phyloP scores from a whole-genome alignment of 2,797 vertebrate genomes.

The Danio kyathit region DNA sequence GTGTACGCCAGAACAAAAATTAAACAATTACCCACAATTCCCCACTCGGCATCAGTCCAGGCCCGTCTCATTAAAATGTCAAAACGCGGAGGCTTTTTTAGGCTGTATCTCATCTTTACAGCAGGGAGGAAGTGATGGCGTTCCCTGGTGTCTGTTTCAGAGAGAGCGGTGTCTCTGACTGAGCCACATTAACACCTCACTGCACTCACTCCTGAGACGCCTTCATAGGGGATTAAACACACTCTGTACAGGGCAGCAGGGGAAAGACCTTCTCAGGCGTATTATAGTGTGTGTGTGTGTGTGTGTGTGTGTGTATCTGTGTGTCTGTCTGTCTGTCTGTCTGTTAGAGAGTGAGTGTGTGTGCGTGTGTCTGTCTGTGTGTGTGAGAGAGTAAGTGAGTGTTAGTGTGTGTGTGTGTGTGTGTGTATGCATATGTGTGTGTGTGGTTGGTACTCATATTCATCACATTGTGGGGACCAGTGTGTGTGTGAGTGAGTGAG shows the following conservation, averaged over 20 bases:
- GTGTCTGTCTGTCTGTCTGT: too few relatives aligned
- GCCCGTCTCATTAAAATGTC: neutral
- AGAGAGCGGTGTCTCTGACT: slow-evolving; percentile 56
- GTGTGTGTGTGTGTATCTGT: too few relatives aligned
- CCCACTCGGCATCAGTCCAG: neutral
- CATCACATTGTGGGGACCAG: too few relatives aligned
- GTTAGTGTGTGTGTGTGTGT: too few relatives aligned
- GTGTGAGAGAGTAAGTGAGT: too few relatives aligned
- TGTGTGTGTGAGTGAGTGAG: too few relatives aligned
- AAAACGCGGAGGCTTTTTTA: neutral
- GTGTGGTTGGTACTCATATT: too few relatives aligned
- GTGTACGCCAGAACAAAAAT: neutral
- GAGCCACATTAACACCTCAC: slow-evolving; percentile 71
- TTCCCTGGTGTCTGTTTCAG: slow-evolving; percentile 65
- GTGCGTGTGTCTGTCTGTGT: too few relatives aligned
- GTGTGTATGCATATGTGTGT: too few relatives aligned
- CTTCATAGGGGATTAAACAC: slow-evolving; percentile 64
- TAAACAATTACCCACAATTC: slow-evolving; percentile 27
- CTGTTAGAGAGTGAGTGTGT: too few relatives aligned
- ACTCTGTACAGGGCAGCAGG: slow-evolving; percentile 63
- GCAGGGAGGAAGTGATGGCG: slow-evolving; percentile 17
- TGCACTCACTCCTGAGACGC: slow-evolving; percentile 62
- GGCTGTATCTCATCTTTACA: neutral
- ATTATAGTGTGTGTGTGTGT: too few relatives aligned
- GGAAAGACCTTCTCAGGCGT: slow-evolving; percentile 43